These are phyloP conservation scores for Thomomys bottae DNA, from an alignment of 2,113 vertebrate species.

Conservation along the genomic window DNA sequence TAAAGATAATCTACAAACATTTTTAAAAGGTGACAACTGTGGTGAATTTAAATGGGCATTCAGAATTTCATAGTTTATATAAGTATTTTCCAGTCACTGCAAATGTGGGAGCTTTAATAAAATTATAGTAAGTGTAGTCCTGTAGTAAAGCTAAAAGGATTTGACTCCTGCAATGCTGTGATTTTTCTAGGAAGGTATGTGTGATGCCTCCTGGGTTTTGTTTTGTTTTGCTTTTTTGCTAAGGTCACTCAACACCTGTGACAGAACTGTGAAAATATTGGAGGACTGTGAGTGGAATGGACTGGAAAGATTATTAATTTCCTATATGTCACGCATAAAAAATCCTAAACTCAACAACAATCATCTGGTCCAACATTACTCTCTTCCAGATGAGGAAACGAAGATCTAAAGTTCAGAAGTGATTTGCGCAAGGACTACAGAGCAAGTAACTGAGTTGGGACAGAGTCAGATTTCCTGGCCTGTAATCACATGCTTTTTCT, in stretches of 20 bases:
- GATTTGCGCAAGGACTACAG: not conserved
- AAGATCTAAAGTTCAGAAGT: slow-evolving; percentile 32
- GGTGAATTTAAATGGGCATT: not conserved
- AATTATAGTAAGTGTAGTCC: slow-evolving; percentile 46
- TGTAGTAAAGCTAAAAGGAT: slow-evolving; percentile 42
- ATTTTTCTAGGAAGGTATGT: slow-evolving; percentile 77
- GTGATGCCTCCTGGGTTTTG: slow-evolving; percentile 32
- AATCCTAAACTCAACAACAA: slow-evolving; percentile 9
- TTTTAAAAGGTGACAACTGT: not conserved
- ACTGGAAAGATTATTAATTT: slow-evolving; percentile 60
- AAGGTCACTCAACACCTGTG: slow-evolving; percentile 87
- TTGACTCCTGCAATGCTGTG: slow-evolving; percentile 57
- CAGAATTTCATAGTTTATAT: slow-evolving; percentile 15
- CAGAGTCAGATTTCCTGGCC: slow-evolving; percentile 31
- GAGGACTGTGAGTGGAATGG: slow-evolving; percentile 20
- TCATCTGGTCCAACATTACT: slow-evolving; percentile 44
- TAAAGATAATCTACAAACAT: too few species aligned
- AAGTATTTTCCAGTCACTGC: slow-evolving; percentile 24
- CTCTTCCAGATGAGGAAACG: slow-evolving; percentile 31
- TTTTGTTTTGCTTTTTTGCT: not conserved
- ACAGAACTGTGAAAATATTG: slow-evolving; percentile 77
- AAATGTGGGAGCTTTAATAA: not conserved
- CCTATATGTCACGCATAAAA: slow-evolving; percentile 56
- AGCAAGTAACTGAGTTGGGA: slow-evolving; percentile 19
- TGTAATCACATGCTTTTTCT: not conserved